Conservation (phyloP, 1,140 invertebrate species). For the Microplitis mediator region DNA sequence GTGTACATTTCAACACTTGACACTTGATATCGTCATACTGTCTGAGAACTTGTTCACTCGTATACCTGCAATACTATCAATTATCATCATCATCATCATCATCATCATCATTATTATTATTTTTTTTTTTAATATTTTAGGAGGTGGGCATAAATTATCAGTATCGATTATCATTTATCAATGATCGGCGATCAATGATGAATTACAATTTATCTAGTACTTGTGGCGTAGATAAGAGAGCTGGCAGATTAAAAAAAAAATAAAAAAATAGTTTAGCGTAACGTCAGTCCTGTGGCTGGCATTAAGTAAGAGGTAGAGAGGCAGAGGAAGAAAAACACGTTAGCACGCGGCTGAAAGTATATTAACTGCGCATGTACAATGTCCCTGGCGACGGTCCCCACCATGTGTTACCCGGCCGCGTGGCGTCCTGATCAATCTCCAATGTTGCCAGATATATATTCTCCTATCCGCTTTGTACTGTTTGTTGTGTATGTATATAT, state of each 20-base stretch:
- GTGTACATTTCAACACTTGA: too few relatives aligned
- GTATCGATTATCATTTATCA: too few relatives aligned
- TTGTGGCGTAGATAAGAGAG: too few relatives aligned
- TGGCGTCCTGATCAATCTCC: conserved; percentile 59
- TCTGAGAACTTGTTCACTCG: too few relatives aligned
- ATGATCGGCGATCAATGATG: too few relatives aligned
- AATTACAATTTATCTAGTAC: too few relatives aligned
- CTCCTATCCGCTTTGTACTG: conserved; percentile 15
- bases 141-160: too few relatives aligned
- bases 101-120: too few relatives aligned
- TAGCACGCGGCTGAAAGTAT: conserved; percentile 48
- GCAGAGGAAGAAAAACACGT: conserved; percentile 42
- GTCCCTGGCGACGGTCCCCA: conserved; percentile 48
- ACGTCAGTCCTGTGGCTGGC: background rate
- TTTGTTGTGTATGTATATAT: background rate
- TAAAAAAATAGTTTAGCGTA: conserved; percentile 7
- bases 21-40: too few relatives aligned
- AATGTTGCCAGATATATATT: conserved; percentile 46
- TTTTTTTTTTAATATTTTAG: too few relatives aligned
- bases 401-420: conserved; percentile 52
- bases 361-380: conserved; percentile 50
- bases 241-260: background rate
- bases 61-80: too few relatives aligned
- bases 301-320: background rate
- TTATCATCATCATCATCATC: too few relatives aligned